Conservation (phyloP, 1,140 invertebrate genomes). For the Aphis gossypii region DNA sequence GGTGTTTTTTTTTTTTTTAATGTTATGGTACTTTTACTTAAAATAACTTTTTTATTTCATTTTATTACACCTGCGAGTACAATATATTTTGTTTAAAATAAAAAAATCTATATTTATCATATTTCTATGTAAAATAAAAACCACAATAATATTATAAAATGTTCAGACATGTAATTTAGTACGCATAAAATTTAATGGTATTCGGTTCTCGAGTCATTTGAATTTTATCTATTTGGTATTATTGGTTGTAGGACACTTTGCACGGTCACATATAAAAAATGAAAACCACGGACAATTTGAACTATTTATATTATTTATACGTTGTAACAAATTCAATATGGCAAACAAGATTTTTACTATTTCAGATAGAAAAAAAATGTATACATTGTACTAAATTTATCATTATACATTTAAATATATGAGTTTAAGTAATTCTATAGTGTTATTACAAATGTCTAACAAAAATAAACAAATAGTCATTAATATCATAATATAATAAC, state of each 20-base stretch:
- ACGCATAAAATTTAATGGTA: background rate
- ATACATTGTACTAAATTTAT: too few relatives aligned
- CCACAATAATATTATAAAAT: background rate
- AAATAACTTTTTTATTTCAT: background rate
- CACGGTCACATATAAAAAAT: too few relatives aligned
- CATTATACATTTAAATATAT: too few relatives aligned
- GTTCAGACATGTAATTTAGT: background rate
- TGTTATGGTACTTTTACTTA: background rate
- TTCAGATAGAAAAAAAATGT: too few relatives aligned
- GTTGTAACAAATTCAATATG: too few relatives aligned
- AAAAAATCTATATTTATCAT: background rate
- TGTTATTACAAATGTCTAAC: too few relatives aligned
- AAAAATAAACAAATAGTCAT: too few relatives aligned
- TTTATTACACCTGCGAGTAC: background rate
- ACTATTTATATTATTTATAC: too few relatives aligned
- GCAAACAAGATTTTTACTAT: too few relatives aligned
- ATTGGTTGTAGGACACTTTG: background rate
- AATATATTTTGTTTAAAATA: background rate
- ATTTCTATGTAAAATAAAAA: conserved; percentile 13
- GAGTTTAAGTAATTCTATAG: too few relatives aligned
- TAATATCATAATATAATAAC: too few relatives aligned
- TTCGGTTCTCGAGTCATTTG: background rate
- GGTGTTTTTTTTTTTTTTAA: background rate
- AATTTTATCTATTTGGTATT: background rate
- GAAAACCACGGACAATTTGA: too few relatives aligned